These are phyloP conservation scores for Fregata magnificens DNA, from an alignment of 2,113 vertebrate genomes.

Conservation along the genomic window DNA sequence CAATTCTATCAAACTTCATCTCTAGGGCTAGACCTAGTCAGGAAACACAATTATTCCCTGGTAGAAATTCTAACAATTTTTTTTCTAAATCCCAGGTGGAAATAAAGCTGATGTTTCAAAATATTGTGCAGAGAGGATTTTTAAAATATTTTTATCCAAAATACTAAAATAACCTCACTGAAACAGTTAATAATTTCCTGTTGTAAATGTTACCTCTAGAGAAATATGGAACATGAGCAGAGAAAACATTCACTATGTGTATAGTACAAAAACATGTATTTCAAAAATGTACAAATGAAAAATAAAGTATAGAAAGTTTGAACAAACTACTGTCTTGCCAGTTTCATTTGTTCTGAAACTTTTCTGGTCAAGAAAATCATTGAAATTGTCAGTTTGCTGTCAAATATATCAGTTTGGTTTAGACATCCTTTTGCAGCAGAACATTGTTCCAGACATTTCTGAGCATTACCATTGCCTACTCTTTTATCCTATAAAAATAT, in stretches of 20 bases:
- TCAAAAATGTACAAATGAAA: background rate
- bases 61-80: background rate
- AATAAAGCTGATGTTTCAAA: background rate
- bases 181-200: background rate
- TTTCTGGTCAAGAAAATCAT: background rate
- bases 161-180: background rate
- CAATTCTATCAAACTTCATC: background rate
- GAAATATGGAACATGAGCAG: background rate
- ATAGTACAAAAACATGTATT: background rate
- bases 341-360: background rate
- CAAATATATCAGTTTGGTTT: background rate
- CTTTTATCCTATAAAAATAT: background rate
- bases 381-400: background rate
- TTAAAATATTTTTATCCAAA: background rate
- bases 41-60: background rate
- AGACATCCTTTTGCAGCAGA: background rate
- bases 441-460: background rate
- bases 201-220: background rate
- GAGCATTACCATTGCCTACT: background rate
- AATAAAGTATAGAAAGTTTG: background rate
- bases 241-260: background rate
- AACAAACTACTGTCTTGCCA: background rate
- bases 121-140: background rate
- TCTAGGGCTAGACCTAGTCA: background rate
- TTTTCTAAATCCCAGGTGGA: background rate